Evolutionary conservation across 2,113 vertebrate genomes (phyloP), one percentile per base, ranked within the genome.

Genomic region (Diadophis punctatus): DNA sequence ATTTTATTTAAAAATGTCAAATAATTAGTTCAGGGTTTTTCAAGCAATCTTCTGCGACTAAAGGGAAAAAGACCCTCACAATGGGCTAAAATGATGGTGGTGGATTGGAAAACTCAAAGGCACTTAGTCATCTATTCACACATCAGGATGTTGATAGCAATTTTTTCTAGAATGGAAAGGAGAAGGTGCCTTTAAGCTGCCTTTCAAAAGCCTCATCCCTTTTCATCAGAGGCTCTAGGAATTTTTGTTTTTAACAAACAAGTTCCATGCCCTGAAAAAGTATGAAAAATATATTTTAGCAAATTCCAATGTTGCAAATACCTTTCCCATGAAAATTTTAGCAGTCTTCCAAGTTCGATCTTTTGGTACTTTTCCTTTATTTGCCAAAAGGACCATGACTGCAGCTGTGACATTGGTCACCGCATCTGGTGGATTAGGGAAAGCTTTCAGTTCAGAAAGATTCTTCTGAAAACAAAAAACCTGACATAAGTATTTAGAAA

Each of bases 371-470:
- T 97, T 97, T 74, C 98, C 97, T 14, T 96, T 94, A 14, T 97
- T 97, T 14, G 97, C 97, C 87, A 99, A 94, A 53, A 98, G 97
- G 91, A 98, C 98, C 98, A 98, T 98, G 92, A 98, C 98, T 22
- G 98, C 98, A 11, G 98, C 97, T 23, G 96, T 97, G 27, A 98
- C 98, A 1, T 98, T 98, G 90, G 96, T 98, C 90, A 98, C 98
- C 0, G 98, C 98, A 14, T 93, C 91, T 2, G 98, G 97, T 4
- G 98, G 98, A 89, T 97, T 98, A 91, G 97, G 97, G 87, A 99
- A 99, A 18, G 96, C 97, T 97, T 98, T 99, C 95, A 98, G 95
- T 95, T 99, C 98, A 0, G 97, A 98, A 91, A 99, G 97, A 95
- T 98, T 98, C 84, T 98, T 96, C 98, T 98, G 93, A 90, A 96